phyloP scores from a whole-genome alignment of 2,797 vertebrate species.

The Rhyacichthys aspro region DNA sequence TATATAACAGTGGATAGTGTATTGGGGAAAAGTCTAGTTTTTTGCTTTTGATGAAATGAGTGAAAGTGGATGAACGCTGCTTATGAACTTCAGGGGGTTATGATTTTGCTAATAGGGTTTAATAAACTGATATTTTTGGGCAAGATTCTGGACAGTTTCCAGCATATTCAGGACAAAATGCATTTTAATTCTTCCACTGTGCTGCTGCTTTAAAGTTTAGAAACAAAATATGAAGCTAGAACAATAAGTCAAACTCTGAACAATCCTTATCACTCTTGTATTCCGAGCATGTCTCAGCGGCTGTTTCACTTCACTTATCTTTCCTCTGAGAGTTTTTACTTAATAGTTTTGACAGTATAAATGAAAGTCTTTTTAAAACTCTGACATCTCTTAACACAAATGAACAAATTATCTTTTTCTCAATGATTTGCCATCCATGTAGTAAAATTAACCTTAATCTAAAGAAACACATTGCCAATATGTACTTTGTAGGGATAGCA shows the following conservation, averaged over 20 bases:
- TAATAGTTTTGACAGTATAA: slow-evolving; percentile 2
- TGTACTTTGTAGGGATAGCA: slow-evolving; percentile 7
- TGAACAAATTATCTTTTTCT: background rate
- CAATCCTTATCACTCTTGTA: slow-evolving; percentile 10
- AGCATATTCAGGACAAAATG: background rate
- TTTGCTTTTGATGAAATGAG: slow-evolving; percentile 18
- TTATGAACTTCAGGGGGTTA: slow-evolving; percentile 8
- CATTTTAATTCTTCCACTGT: background rate
- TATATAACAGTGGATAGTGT: background rate
- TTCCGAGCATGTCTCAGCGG: background rate
- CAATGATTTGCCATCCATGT: background rate
- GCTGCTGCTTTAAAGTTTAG: background rate
- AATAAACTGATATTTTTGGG: background rate
- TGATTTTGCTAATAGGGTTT: background rate
- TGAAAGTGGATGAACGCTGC: slow-evolving; percentile 21
- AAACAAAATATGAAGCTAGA: background rate
- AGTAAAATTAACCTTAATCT: background rate
- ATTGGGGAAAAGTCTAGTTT: slow-evolving; percentile 1
- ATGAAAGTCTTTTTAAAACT: background rate
- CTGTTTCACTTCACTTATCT: slow-evolving; percentile 5
- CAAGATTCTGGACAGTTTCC: slow-evolving; percentile 4
- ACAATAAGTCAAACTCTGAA: slow-evolving; percentile 2
- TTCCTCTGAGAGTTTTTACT: background rate
- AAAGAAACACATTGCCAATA: background rate
- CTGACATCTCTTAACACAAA: background rate